phyloP scores from a whole-genome alignment of 2,113 vertebrate species.

The Thunnus maccoyii region DNA sequence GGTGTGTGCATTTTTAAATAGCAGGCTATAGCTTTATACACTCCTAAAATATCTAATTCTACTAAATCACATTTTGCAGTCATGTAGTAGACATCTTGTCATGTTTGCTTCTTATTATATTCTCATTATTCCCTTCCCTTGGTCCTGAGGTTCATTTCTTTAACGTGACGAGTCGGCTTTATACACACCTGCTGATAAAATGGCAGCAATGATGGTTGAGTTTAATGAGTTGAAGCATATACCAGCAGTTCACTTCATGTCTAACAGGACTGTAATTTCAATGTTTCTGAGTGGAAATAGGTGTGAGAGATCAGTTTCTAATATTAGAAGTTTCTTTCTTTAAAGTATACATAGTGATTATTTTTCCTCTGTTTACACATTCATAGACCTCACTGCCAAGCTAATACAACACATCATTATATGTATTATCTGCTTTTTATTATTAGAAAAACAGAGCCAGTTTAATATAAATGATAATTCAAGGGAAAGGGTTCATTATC shows the following conservation, averaged over 20 bases:
- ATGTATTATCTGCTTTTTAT: constrained; percentile 2
- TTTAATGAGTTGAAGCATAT: constrained; percentile 25
- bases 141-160: constrained; percentile 29
- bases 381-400: not conserved
- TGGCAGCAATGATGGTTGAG: not conserved
- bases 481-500: constrained; percentile 11
- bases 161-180: not conserved
- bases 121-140: constrained; percentile 21
- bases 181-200: constrained; percentile 35
- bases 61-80: not conserved
- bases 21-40: too few relatives aligned
- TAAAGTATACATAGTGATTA: not conserved
- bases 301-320: not conserved
- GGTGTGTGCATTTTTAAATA: too few relatives aligned
- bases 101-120: not conserved
- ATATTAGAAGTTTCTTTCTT: constrained; percentile 12
- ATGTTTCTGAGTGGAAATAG: not conserved
- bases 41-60: too few relatives aligned
- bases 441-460: not conserved
- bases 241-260: constrained; percentile 11
- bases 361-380: constrained; percentile 13
- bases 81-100: not conserved
- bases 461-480: constrained; percentile 30
- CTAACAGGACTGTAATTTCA: constrained; percentile 8
- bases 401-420: constrained; percentile 17